Base-by-base conservation (phyloP, 2,797 vertebrate species). In the Acomys russatus region DNA sequence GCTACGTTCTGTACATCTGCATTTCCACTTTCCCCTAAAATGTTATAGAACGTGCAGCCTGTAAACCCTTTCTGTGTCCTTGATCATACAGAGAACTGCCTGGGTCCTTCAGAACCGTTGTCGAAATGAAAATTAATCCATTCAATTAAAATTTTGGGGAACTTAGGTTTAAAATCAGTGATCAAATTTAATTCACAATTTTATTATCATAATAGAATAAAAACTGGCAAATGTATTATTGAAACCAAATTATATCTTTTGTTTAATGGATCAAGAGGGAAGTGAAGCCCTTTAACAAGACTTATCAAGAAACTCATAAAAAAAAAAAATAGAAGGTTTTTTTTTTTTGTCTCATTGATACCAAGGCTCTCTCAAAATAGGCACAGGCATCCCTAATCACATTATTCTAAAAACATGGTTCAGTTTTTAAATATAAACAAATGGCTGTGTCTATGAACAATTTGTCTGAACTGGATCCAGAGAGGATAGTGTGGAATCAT, bases 161-260 rank as follows among this genome's bases (percentile, higher is more conserved):
- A 71, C 33, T 79, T 30, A 33, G 12, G 10, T 89, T 77, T 76
- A 84, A 80, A 95, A 85, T 54, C 4, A 86, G 11, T 4, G 78
- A 83, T 68, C 66, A 61, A 92, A 77, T 90, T 6, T 3, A 68
- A 51, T 66, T 82, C 15, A 12, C 73, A 76, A 30, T 22, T 92
- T 92, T 44, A 88, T 96, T 84, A 85, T 30, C 18, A 22, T 78
- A 91, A 83, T 78, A 73, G 10, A 79, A 3, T 91, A 90, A 73
- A 93, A 96, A 68, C 66, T 68, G 22, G 56, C 15, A 71, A 76
- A 64, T 25, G 14, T 84, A 71, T 83, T 77, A 84, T 70, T 91
- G 35, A 96, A 71, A 44, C 8, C 49, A 82, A 28, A 18, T 59
- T 18, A 9, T 86, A 11, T 9, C 30, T 66, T 91, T 92, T 95